Base-by-base conservation (phyloP, 2,888 invertebrate genomes). In the Clistopyga incitator region DNA sequence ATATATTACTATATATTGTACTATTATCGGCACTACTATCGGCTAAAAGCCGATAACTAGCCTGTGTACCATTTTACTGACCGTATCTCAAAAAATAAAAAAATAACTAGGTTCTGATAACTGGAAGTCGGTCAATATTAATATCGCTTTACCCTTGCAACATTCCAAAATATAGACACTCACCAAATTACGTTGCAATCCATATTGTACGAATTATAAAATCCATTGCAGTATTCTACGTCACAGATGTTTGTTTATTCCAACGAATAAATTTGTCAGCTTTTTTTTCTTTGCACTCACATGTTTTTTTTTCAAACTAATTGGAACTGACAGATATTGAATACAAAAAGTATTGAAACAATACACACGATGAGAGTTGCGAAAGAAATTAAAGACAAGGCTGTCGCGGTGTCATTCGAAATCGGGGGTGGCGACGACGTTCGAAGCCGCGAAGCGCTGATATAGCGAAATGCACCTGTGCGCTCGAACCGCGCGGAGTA, bases 401-500 rank as follows among this genome's bases (percentile, higher is more conserved):
- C 15, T 20, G 45, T 67, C 52, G 52, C 72, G 29, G 42, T 42
- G 52, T 23, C 52, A 38, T 25, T 13, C 45, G 61, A 75, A 29
- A 34, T 54, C 50, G 29, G 65, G 64, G 77, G 38, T 25, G 74
- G 64, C 45, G 50, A 45, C 38, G 45, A 56, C 34, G 65, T n/a
- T 23, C 11, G 65, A 15, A 20, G 23, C 18, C 74, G 61, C 74
- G 74, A 76, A 52, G n/a, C 68, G 77, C 77, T 25, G 72, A 72
- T 59, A 72, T 25, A 72, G 72, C 72, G 34, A 74, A 68, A 82
- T 80, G 83, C 84, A 81, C 75, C 75, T 81, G 81, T 75, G 81
- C 56, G 65, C 84, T 84, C 56, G 81, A 79, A 77, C 75, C 88
- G 91, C 90, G 87, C 89, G 88, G 87, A 87, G 88, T 88, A 86